A percentile compares a stretch with the other conserved stretches of the same genome.
Evolutionary conservation across 2,797 vertebrate species (phyloP).

Genomic region (Dryobates pubescens): DNA sequence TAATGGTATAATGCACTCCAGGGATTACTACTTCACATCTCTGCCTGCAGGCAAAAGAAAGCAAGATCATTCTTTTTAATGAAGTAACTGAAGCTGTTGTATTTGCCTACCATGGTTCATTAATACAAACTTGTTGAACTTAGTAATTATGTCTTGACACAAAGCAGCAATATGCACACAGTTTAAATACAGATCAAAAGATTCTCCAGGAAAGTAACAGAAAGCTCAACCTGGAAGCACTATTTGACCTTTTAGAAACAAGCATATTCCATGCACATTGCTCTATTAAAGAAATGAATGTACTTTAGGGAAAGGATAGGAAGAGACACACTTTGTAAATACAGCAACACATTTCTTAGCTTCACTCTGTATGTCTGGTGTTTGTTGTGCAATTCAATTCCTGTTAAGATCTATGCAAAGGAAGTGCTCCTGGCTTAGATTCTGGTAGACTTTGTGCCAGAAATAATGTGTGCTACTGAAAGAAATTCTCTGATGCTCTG

Average conservation of each 20-base stretch:
- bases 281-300: neutral
- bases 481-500: neutral
- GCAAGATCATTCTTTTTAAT: neutral
- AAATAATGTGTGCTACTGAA: neutral
- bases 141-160: neutral
- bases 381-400: neutral
- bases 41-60: neutral
- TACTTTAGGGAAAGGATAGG: neutral
- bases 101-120: slow-evolving; percentile 2
- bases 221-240: neutral
- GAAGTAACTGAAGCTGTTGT: neutral
- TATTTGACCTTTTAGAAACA: neutral
- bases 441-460: neutral
- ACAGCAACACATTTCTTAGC: neutral
- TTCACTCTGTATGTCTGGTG: neutral
- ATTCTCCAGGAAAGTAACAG: neutral
- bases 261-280: neutral
- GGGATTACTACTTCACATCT: neutral
- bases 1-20: neutral
- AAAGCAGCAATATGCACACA: neutral
- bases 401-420: neutral
- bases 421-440: neutral
- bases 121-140: neutral
- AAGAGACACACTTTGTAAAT: neutral
- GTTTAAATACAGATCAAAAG: neutral